Conservation (phyloP, 2,797 vertebrate species). For the Sorex maritimensis region DNA sequence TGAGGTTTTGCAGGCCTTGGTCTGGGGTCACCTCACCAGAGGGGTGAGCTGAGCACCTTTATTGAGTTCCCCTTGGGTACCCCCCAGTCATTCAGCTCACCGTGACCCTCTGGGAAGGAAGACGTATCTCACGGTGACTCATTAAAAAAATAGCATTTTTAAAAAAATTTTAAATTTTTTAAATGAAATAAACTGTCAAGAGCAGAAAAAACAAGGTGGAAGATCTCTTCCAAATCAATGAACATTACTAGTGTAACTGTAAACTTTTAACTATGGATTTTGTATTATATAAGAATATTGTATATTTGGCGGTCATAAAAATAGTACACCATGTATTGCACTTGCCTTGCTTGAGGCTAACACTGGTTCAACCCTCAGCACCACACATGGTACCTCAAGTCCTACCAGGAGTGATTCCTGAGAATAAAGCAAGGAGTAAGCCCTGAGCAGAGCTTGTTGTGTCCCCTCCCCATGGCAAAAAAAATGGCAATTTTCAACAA, state of each 20-base stretch:
- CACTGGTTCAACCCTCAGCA: no score
- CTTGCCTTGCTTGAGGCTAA: no score
- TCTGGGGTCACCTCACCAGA: not conserved
- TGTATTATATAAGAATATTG: not conserved
- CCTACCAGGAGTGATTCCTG: no score
- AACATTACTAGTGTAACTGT: not conserved
- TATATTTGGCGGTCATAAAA: not conserved
- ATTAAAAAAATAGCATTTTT: no score
- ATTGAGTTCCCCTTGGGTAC: no score
- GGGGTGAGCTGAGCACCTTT: not conserved
- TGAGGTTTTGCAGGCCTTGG: not conserved
- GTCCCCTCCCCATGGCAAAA: not conserved
- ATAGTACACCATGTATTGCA: no score
- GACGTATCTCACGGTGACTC: no score
- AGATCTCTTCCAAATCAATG: not conserved
- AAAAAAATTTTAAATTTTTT: no score
- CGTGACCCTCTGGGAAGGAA: no score
- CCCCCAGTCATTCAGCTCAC: not conserved
- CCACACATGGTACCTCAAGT: no score
- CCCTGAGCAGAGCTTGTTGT: no score
- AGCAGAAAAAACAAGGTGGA: not conserved
- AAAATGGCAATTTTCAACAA: conserved; percentile 8
- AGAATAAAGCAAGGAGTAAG: no score
- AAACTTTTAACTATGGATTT: not conserved
- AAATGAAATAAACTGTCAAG: not conserved